A percentile compares a stretch with the other conserved stretches of the same genome.
Conservation (phyloP, 2,113 vertebrate species). For the Vulpes ferrilata region DNA sequence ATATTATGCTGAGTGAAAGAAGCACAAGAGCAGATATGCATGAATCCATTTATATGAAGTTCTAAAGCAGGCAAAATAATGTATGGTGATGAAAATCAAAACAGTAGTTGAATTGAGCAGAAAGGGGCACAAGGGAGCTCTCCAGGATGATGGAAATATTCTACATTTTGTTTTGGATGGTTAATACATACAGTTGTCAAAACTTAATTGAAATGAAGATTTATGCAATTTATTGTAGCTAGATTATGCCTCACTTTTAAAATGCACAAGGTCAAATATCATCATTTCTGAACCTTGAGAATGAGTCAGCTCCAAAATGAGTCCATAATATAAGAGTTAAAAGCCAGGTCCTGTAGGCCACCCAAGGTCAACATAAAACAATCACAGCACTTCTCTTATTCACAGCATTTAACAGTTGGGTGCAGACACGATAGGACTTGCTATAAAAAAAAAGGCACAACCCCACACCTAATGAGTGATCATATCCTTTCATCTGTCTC, state of each 20-base stretch:
- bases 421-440: conserved; percentile 51
- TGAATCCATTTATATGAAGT: neutral
- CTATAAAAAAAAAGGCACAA: conserved; percentile 36
- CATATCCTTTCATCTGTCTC: conserved; percentile 63
- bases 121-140: neutral
- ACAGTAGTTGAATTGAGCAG: conserved; percentile 23
- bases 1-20: neutral
- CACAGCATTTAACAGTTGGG: neutral
- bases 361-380: conserved; percentile 25
- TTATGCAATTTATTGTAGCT: neutral
- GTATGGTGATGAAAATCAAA: neutral
- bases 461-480: neutral
- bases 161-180: neutral
- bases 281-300: conserved; percentile 47
- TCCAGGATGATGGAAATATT: neutral
- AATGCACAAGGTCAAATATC: neutral
- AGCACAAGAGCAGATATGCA: neutral
- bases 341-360: neutral
- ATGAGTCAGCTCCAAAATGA: conserved; percentile 8
- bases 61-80: conserved; percentile 17
- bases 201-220: conserved; percentile 42
- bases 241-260: conserved; percentile 17
- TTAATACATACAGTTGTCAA: neutral
- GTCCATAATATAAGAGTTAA: conserved; percentile 12
- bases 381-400: conserved; percentile 3